Percentiles rank a stretch among this genome's conserved stretches.
Conservation (phyloP, 2,113 vertebrate genomes). For the Pollimyrus isidori region DNA sequence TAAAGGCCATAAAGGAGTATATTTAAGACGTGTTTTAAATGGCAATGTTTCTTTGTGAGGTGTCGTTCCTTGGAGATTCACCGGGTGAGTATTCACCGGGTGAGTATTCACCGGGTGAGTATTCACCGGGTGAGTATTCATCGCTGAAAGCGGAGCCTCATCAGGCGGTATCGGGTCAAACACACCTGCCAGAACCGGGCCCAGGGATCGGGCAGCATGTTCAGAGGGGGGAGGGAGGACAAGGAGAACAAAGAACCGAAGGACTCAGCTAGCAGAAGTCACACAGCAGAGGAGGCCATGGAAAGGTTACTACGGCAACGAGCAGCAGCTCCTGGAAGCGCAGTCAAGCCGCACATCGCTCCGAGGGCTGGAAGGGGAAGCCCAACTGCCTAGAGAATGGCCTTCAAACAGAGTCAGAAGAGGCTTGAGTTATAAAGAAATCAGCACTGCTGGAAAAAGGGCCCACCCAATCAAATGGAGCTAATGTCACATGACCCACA, state of each 20-base stretch:
- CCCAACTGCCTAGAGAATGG: not conserved
- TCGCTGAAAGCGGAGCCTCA: not conserved
- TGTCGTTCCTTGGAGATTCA: not conserved
- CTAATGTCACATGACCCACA: not conserved
- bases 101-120: too few species aligned
- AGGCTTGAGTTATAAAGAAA: not conserved
- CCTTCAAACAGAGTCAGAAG: not conserved
- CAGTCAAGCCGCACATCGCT: not conserved
- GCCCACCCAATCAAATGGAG: not conserved
- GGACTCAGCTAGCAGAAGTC: not conserved
- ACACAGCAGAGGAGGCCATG: not conserved
- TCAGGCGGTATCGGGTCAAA: not conserved
- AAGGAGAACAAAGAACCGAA: not conserved
- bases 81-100: not conserved
- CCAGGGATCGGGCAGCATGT: not conserved
- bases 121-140: not conserved
- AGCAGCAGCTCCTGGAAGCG: not conserved
- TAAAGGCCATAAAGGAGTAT: not conserved
- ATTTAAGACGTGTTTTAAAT: not conserved
- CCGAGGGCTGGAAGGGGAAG: not conserved
- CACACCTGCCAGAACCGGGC: not conserved
- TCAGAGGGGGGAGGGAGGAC: not conserved
- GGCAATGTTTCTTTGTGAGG: not conserved
- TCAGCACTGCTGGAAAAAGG: not conserved
- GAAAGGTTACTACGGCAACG: constrained; percentile 1